phyloP scores from a whole-genome alignment of 1,140 invertebrate species.

The Trachymyrmex cornetzi region DNA sequence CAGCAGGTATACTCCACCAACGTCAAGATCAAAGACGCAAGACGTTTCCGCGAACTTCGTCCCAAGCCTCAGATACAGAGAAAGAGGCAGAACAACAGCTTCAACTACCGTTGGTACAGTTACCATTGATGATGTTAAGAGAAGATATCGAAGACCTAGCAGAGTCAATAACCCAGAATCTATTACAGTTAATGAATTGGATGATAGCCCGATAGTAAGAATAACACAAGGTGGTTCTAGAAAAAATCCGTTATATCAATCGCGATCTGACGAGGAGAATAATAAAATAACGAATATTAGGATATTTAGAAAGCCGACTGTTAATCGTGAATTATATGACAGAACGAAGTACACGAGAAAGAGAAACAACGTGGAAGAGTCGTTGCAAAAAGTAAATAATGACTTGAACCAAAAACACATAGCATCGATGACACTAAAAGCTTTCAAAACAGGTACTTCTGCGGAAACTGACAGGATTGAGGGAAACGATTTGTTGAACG shows the following conservation, averaged over 20 bases:
- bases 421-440: background rate
- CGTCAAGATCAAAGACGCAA: slow-evolving; percentile 17
- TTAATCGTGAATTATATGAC: slow-evolving; percentile 57
- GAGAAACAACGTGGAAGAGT: slow-evolving; percentile 52
- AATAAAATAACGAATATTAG: slow-evolving; percentile 75
- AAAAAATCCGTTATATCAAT: slow-evolving; percentile 58
- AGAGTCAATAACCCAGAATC: slow-evolving; percentile 63
- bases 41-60: slow-evolving; percentile 41
- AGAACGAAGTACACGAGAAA: slow-evolving; percentile 66
- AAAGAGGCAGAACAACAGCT: slow-evolving; percentile 47
- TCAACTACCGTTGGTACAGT: slow-evolving; percentile 31
- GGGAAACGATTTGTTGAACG: background rate
- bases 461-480: slow-evolving; percentile 24
- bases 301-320: slow-evolving; percentile 67
- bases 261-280: slow-evolving; percentile 50
- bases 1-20: slow-evolving; percentile 78
- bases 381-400: background rate
- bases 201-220: slow-evolving; percentile 75
- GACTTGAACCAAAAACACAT: background rate
- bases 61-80: slow-evolving; percentile 36
- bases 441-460: background rate
- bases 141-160: slow-evolving; percentile 72
- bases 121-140: slow-evolving; percentile 15
- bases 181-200: slow-evolving; percentile 55
- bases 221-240: slow-evolving; percentile 65